Evolutionary conservation across 2,797 vertebrate genomes (phyloP).

Genomic region (Acrossocheilus wenchowensis): DNA sequence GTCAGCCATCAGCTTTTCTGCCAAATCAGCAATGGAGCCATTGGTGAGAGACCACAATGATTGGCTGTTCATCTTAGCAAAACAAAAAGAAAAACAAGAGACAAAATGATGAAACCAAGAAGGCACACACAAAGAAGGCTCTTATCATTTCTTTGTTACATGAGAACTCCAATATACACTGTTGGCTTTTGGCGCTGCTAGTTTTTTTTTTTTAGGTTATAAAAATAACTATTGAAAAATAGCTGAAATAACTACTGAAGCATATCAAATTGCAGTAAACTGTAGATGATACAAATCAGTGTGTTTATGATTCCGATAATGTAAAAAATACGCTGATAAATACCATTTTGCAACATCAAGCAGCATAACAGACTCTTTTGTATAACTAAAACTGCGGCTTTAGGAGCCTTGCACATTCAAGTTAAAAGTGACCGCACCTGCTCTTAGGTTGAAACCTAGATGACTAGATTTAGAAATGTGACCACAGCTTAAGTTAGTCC

Average conservation of each 20-base stretch:
- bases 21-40: not conserved
- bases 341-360: not conserved
- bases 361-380: not conserved
- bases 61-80: not conserved
- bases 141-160: not conserved
- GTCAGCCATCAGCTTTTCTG: not conserved
- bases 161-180: not conserved
- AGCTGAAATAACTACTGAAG: no score
- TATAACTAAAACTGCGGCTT: not conserved
- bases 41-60: not conserved
- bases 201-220: no score
- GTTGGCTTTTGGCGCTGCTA: no score
- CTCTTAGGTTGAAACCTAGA: not conserved
- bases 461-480: not conserved
- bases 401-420: not conserved
- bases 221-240: not conserved
- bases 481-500: not conserved
- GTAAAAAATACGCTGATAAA: not conserved
- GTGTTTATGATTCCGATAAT: not conserved
- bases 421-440: not conserved
- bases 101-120: not conserved
- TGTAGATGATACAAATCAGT: not conserved
- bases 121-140: not conserved
- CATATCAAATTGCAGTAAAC: not conserved
- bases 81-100: not conserved